A percentile compares a stretch with the other conserved stretches of the same genome.
Evolutionary conservation across 2,797 vertebrate species (phyloP).

Genomic region (Neosilurus mollespiculum): DNA sequence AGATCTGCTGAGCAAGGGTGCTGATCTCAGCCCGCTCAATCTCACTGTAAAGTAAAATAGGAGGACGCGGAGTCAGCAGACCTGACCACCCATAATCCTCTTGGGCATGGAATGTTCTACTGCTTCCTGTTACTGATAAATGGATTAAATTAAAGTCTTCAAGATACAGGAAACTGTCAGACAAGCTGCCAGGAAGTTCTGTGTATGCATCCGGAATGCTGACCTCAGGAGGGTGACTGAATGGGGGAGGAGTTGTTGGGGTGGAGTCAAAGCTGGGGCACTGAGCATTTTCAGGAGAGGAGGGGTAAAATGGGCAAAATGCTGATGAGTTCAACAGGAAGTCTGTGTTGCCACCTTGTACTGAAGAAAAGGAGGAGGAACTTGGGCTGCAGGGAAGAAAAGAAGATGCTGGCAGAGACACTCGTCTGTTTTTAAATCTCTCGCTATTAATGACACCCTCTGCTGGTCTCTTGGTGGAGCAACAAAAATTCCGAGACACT

Average conservation of each 20-base stretch:
- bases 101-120: conserved; percentile 49
- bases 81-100: conserved; percentile 39
- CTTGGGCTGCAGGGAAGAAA: conserved; percentile 71
- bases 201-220: conserved; percentile 67
- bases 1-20: conserved; percentile 80
- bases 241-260: conserved; percentile 52
- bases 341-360: conserved; percentile 56
- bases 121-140: conserved; percentile 55
- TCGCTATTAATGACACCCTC: conserved; percentile 49
- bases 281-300: conserved; percentile 28
- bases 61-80: conserved; percentile 58
- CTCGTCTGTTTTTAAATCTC: conserved; percentile 43
- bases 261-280: not conserved
- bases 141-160: conserved; percentile 58
- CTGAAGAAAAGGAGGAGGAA: conserved; percentile 65
- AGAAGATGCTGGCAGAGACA: conserved; percentile 43
- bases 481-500: conserved; percentile 17
- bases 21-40: conserved; percentile 72
- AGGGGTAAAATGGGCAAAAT: conserved; percentile 57
- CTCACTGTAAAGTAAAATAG: conserved; percentile 59
- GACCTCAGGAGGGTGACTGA: conserved; percentile 55
- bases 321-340: conserved; percentile 45
- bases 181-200: conserved; percentile 52
- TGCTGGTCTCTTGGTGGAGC: conserved; percentile 64
- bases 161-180: conserved; percentile 62